These are phyloP conservation scores for Ailuropoda melanoleuca DNA, from an alignment of 2,113 vertebrate genomes.

Conservation along the genomic window DNA sequence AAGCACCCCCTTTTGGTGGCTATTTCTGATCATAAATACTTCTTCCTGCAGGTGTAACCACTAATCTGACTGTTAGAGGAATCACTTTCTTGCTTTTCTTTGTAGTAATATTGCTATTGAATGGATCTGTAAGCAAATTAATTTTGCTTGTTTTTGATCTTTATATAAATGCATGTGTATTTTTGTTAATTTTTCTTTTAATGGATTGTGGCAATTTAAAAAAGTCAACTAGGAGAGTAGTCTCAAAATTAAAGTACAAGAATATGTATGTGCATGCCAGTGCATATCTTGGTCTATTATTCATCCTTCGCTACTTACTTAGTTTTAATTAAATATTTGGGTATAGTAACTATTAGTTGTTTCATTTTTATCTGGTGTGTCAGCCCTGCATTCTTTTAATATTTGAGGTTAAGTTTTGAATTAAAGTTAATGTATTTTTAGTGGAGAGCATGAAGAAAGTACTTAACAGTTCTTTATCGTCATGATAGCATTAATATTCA, in stretches of 20 bases:
- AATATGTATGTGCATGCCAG: not conserved
- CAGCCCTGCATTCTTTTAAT: not conserved
- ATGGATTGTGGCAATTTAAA: not conserved
- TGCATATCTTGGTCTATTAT: not conserved
- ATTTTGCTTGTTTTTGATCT: slow-evolving; percentile 18
- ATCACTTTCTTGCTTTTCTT: not conserved
- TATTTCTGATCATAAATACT: not conserved
- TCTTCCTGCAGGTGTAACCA: not conserved
- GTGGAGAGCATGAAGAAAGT: not conserved
- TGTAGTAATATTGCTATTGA: not conserved
- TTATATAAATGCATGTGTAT: not conserved
- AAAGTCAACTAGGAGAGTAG: not conserved
- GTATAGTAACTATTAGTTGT: not conserved
- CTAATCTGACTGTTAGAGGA: not conserved
- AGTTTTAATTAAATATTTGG: not conserved
- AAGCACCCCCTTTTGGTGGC: not conserved
- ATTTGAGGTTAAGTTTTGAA: slow-evolving; percentile 10
- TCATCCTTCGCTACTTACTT: not conserved
- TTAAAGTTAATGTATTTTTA: not conserved
- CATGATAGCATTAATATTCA: not conserved
- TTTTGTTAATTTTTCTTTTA: slow-evolving; percentile 51
- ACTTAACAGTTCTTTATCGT: not conserved
- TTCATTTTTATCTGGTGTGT: not conserved
- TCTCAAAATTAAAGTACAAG: not conserved
- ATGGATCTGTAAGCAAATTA: slow-evolving; percentile 20